These are phyloP conservation scores for Drosophila fuyamai DNA, from an alignment of 1,140 invertebrate genomes.

Conservation along the genomic window DNA sequence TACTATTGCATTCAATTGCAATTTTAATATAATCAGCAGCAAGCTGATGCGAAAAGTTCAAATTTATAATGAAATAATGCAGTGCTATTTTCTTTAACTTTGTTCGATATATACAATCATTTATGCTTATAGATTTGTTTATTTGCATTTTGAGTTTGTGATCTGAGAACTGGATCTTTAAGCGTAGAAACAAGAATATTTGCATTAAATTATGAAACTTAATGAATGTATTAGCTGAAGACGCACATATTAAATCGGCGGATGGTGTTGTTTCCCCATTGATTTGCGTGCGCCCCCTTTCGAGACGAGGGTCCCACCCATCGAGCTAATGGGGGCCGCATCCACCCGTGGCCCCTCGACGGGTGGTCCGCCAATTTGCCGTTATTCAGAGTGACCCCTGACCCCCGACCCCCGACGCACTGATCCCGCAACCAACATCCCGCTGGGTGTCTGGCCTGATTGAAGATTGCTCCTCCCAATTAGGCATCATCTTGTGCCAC, in stretches of 20 bases:
- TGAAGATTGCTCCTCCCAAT: constrained; percentile 36
- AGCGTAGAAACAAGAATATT: neutral
- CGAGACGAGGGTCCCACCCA: constrained; percentile 9
- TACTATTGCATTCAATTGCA: too few species aligned
- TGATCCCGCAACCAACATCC: neutral
- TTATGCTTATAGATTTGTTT: too few species aligned
- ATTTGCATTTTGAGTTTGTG: neutral
- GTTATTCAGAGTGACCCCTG: constrained; percentile 23
- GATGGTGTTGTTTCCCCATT: neutral
- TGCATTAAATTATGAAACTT: neutral
- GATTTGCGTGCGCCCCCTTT: neutral
- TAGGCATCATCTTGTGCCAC: constrained; percentile 32
- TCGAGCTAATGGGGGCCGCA: constrained; percentile 23
- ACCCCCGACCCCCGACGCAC: too few species aligned
- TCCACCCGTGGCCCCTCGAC: constrained; percentile 11
- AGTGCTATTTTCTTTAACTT: too few species aligned
- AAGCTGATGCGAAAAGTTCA: too few species aligned
- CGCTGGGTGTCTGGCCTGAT: constrained; percentile 39
- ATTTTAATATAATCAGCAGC: too few species aligned
- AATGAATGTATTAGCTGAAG: neutral
- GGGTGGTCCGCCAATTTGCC: constrained; percentile 40
- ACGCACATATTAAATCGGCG: neutral
- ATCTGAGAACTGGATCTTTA: neutral
- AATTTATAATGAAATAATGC: too few species aligned
- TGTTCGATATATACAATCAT: too few species aligned